These are phyloP conservation scores for Varanus komodoensis DNA, from an alignment of 2,113 vertebrate species.

Conservation along the genomic window DNA sequence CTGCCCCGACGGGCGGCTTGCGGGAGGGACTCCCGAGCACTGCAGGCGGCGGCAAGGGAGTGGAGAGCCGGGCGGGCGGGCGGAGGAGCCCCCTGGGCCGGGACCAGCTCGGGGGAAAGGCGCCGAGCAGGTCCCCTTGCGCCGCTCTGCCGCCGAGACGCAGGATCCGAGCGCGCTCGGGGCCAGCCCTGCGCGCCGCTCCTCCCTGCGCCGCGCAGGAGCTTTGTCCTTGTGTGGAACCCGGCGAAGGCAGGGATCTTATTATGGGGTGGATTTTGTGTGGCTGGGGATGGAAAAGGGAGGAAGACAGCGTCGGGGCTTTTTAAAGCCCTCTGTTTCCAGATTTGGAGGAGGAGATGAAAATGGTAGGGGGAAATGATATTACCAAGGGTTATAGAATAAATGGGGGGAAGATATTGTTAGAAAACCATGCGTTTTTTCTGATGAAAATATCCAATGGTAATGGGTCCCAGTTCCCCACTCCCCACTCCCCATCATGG, in stretches of 20 bases:
- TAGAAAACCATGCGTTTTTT: no score
- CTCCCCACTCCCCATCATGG: not conserved
- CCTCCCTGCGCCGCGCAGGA: not conserved
- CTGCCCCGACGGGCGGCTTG: no score
- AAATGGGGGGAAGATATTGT: not conserved
- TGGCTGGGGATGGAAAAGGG: rapidly evolving
- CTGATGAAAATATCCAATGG: not conserved
- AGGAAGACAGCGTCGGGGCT: not conserved
- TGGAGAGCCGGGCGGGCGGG: no score
- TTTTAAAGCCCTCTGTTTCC: rapidly evolving
- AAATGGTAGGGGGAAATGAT: not conserved
- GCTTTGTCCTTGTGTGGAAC: constrained; percentile 32
- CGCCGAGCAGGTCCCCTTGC: not conserved
- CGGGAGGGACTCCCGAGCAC: no score
- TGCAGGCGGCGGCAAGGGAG: no score
- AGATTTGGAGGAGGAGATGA: not conserved
- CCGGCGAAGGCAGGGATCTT: not conserved
- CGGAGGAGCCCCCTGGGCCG: no score
- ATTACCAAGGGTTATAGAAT: not conserved
- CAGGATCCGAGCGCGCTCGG: not conserved
- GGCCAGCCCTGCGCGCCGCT: not conserved
- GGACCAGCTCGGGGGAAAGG: no score
- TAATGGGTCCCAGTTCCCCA: no score
- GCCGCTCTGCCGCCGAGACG: not conserved
- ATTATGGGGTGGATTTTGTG: rapidly evolving